phyloP scores from a whole-genome alignment of 2,113 vertebrate species.

The Oenanthe melanoleuca region DNA sequence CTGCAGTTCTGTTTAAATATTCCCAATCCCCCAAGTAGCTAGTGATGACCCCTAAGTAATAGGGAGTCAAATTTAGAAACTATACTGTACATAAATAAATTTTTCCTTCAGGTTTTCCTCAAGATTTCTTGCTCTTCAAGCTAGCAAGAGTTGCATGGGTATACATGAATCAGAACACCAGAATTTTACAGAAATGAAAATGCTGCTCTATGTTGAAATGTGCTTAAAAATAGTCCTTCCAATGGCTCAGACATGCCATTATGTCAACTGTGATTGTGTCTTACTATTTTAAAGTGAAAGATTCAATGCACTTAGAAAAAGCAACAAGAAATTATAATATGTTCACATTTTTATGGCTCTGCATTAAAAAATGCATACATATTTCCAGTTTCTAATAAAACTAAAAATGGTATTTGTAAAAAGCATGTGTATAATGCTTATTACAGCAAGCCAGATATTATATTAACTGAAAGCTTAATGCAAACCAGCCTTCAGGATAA shows the following conservation, averaged over 20 bases:
- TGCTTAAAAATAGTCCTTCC: neutral
- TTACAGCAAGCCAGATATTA: neutral
- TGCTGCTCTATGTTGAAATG: neutral
- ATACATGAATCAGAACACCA: neutral
- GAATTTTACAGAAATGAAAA: neutral
- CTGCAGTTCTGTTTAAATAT: neutral
- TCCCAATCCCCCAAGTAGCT: neutral
- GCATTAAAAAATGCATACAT: neutral
- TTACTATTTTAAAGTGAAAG: neutral
- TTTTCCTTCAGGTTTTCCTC: neutral
- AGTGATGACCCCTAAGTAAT: neutral
- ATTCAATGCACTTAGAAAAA: neutral
- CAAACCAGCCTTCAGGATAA: slow-evolving; percentile 29
- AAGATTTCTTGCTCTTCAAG: neutral
- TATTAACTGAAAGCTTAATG: slow-evolving; percentile 31
- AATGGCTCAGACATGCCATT: neutral
- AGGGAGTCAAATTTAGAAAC: neutral
- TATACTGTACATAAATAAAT: neutral
- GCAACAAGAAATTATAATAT: neutral
- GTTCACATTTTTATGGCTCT: neutral
- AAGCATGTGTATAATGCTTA: neutral
- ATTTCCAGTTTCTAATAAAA: neutral
- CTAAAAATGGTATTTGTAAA: neutral
- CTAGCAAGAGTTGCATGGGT: neutral
- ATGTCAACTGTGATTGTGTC: neutral